Evolutionary conservation across 1,140 invertebrate genomes (phyloP), one percentile per base, ranked within the genome.

Genomic region (Lepidurus packardi): DNA sequence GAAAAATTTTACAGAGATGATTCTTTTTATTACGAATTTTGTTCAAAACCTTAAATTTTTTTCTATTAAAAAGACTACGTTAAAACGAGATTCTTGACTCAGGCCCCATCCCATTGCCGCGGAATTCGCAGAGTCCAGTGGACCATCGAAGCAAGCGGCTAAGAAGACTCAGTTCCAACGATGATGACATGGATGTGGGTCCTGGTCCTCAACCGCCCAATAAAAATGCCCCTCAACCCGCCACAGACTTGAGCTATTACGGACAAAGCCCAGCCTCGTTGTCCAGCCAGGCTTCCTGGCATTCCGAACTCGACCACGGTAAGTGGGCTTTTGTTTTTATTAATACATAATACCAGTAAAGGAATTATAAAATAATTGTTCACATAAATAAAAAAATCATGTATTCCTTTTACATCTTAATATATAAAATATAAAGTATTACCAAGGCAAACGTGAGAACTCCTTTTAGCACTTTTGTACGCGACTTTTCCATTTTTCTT

Each of bases 241-340:
- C 76, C 11, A 83, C 84, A 78, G 85, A 87, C 73, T 83, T 87
- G 65, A 83, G 84, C n/a, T 90, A 89, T 83, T 89, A 89, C 82
- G 87, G 87, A n/a, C 88, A 89, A 81, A 87, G 87, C 80, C 87
- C 88, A 13, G 87, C 87, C 21, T 87, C 86, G 42, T 82, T 89
- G 45, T 86, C 86, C 76, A 87, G 85, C 81, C 87, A 88, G 81
- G 82, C 85, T 1, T 85, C 87, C 78, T 90, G 89, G 89, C 88
- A 89, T 80, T 87, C 87, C 73, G 89, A 90, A 80, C 85, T 88
- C 77, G 87, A 88, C 78, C 88, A 88, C 82, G 86, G 86, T 86
- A 81, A 81, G 84, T 82, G 79, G 43, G 43, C 74, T 53, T 80
- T 47, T 65, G 73, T 25, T 11, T 73, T 16, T 34, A 65, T 53